Evolutionary conservation across 2,888 invertebrate genomes (phyloP).

Genomic region (Keiferia lycopersicella): DNA sequence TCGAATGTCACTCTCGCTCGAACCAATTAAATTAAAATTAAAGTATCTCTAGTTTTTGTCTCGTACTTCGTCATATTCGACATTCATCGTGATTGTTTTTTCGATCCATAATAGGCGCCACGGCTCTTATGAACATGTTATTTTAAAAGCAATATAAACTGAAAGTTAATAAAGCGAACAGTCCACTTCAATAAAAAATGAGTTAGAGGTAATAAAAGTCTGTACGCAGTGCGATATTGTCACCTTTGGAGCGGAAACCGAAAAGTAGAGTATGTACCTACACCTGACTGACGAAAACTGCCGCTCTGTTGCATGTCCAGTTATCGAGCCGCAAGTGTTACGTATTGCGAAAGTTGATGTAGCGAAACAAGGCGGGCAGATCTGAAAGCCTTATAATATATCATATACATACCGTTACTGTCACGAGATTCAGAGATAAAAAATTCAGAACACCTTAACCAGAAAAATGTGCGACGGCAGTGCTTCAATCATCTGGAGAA

Average conservation of each 20-base stretch:
- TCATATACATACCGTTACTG: conserved; percentile 50
- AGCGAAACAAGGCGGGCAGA: conserved; percentile 51
- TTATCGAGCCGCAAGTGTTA: conserved; percentile 30
- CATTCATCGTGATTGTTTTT: conserved; percentile 33
- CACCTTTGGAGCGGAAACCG: conserved; percentile 4
- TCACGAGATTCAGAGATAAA: conserved; percentile 64
- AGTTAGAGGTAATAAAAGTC: conserved; percentile 8
- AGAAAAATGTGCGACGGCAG: conserved; percentile 66
- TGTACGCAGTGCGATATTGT: background rate
- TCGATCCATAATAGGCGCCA: conserved; percentile 32
- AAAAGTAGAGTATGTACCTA: background rate
- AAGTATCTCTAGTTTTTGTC: conserved; percentile 59
- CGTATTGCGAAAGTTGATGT: conserved; percentile 60
- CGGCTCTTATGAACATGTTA: conserved; percentile 15
- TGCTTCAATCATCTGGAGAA: conserved; percentile 72
- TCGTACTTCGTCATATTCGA: conserved; percentile 39
- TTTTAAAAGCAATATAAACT: conserved; percentile 1
- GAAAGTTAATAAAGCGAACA: conserved; percentile 10
- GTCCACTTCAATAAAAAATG: conserved; percentile 9
- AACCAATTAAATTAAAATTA: conserved; percentile 70
- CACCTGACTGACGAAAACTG: conserved; percentile 18
- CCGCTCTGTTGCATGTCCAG: conserved; percentile 24
- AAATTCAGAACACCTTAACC: conserved; percentile 70
- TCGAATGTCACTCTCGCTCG: conserved; percentile 75
- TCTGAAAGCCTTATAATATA: conserved; percentile 53